These are phyloP conservation scores for Passer montanus DNA, from an alignment of 2,113 vertebrate genomes.

Conservation along the genomic window DNA sequence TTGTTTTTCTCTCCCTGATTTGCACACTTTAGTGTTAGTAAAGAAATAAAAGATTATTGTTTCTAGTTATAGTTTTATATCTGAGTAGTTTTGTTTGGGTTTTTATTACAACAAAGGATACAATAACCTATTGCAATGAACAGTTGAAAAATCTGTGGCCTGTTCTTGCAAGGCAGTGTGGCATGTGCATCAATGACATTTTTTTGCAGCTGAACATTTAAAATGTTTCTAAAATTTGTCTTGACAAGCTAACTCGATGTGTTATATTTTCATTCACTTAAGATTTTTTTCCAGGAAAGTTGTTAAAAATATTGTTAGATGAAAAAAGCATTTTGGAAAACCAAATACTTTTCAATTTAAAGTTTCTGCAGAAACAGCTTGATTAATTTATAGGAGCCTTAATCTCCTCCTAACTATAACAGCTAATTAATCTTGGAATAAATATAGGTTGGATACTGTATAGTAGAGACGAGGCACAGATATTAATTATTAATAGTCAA, in stretches of 20 bases:
- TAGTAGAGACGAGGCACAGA: not conserved
- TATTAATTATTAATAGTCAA: slow-evolving; percentile 55
- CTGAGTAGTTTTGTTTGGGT: not conserved
- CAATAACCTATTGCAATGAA: not conserved
- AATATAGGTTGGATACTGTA: not conserved
- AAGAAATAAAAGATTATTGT: not conserved
- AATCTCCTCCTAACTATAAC: not conserved
- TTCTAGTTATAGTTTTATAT: not conserved
- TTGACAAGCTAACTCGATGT: not conserved
- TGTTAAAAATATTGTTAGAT: not conserved
- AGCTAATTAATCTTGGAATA: slow-evolving; percentile 45
- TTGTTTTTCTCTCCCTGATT: not conserved
- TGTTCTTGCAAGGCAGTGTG: not conserved
- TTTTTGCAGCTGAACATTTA: not conserved
- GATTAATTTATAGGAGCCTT: not conserved
- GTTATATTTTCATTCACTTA: not conserved
- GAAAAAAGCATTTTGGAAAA: not conserved
- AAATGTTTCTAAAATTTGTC: not conserved
- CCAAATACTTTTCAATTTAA: not conserved
- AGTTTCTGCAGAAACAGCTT: not conserved
- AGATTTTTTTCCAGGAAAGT: not conserved
- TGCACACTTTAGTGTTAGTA: not conserved
- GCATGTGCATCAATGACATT: not conserved
- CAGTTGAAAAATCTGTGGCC: not conserved
- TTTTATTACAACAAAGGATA: not conserved